Conservation (phyloP, 2,888 invertebrate species). For the Loripinus fragilis region DNA sequence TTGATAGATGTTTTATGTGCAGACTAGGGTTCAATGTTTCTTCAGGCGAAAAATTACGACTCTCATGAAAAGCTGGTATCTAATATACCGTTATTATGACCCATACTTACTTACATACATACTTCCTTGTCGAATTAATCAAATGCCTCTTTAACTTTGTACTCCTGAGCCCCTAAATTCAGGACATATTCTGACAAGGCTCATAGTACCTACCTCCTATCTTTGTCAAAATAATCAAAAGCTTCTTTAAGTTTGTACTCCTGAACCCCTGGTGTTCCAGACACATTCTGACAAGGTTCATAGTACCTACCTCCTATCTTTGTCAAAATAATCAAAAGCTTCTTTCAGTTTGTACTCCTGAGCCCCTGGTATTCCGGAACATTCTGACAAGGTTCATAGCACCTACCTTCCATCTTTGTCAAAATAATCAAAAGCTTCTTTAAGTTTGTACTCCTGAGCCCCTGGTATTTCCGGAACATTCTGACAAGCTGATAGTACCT, state of each 20-base stretch:
- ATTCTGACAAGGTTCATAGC: no score
- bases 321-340: constrained; percentile 3
- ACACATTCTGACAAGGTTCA: no score
- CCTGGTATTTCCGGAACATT: no score
- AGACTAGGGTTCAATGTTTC: no score
- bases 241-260: not conserved
- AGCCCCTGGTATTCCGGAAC: not conserved
- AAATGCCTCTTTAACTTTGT: not conserved
- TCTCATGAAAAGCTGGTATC: no score
- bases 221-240: not conserved
- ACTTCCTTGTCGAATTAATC: not conserved
- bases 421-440: not conserved
- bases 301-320: no score
- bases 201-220: not conserved
- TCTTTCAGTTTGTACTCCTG: not conserved
- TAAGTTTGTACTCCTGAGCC: not conserved
- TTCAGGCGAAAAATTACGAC: no score
- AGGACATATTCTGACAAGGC: no score
- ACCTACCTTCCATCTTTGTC: not conserved
- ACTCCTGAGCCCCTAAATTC: not conserved
- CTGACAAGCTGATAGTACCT: no score
- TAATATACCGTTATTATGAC: no score
- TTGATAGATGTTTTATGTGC: no score
- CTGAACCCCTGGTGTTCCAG: not conserved
- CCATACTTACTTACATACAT: no score